A percentile compares a stretch with the other conserved stretches of the same genome.
Conservation (phyloP, 2,113 vertebrate genomes). For the Sorex fumeus region DNA sequence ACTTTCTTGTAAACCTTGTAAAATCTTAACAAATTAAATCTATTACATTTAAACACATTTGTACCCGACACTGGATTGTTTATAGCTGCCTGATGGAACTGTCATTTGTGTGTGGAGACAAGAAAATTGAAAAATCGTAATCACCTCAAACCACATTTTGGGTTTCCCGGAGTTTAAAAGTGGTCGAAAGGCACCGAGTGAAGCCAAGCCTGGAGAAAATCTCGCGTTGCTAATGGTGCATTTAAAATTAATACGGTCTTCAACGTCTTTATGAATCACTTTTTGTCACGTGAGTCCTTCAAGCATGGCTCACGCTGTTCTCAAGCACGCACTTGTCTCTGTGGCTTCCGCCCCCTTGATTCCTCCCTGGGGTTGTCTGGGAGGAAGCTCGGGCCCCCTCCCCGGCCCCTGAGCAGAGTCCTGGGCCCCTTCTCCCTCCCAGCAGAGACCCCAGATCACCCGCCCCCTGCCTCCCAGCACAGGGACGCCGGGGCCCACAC, state of each 20-base stretch:
- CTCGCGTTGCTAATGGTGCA: constrained; percentile 59
- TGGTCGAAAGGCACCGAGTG: constrained; percentile 53
- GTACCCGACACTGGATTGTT: constrained; percentile 58
- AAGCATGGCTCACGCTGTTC: background rate
- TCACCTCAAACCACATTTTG: constrained; percentile 50
- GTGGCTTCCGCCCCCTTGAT: background rate
- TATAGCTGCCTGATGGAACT: constrained; percentile 60
- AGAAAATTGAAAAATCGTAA: constrained; percentile 63
- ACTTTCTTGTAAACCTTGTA: constrained; percentile 74
- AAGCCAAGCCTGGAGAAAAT: constrained; percentile 63
- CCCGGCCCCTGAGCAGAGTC: background rate
- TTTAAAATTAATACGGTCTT: background rate
- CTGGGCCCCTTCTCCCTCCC: background rate
- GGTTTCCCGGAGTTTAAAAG: constrained; percentile 44
- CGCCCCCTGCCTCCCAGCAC: too few species aligned
- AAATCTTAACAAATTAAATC: constrained; percentile 77
- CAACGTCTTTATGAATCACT: constrained; percentile 34
- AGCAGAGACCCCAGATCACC: too few species aligned
- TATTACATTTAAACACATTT: constrained; percentile 59
- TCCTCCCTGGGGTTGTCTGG: too few species aligned
- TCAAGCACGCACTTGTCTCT: constrained; percentile 13
- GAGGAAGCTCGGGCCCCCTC: too few species aligned
- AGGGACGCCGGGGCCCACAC: too few species aligned
- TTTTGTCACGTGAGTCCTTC: background rate
- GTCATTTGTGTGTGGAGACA: constrained; percentile 39